Conservation (phyloP, 2,888 invertebrate genomes). For the Leptinotarsa rubiginosa region DNA sequence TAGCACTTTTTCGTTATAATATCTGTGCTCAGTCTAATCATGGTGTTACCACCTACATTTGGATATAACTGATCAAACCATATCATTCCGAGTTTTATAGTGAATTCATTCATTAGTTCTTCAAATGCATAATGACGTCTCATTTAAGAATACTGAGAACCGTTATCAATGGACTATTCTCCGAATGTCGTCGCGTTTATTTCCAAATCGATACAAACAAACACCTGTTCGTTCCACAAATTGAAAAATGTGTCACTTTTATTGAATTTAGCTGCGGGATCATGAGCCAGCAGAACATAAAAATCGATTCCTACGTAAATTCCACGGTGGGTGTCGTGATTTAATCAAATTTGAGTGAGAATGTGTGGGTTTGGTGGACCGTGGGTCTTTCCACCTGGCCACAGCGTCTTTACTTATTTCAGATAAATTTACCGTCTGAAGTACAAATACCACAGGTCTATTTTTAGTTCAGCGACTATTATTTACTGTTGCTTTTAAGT, state of each 20-base stretch:
- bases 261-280: slow-evolving; percentile 7
- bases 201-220: background rate
- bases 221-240: slow-evolving; percentile 2
- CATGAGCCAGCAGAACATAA: slow-evolving; percentile 41
- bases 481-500: no score
- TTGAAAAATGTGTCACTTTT: background rate
- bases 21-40: no score
- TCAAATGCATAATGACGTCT: no score
- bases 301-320: slow-evolving; percentile 51
- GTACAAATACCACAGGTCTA: slow-evolving; percentile 5
- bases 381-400: slow-evolving; percentile 38
- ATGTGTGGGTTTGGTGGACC: slow-evolving; percentile 42
- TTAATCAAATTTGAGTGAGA: slow-evolving; percentile 54
- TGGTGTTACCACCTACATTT: no score
- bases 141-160: no score
- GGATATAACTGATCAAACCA: no score
- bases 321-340: slow-evolving; percentile 56
- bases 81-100: no score
- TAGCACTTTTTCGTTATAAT: no score
- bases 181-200: background rate
- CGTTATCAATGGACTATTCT: no score
- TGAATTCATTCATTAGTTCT: no score
- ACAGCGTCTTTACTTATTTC: slow-evolving; percentile 18
- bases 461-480: background rate
- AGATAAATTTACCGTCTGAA: background rate